phyloP scores from a whole-genome alignment of 1,140 invertebrate species.

The Zophobas atratus region DNA sequence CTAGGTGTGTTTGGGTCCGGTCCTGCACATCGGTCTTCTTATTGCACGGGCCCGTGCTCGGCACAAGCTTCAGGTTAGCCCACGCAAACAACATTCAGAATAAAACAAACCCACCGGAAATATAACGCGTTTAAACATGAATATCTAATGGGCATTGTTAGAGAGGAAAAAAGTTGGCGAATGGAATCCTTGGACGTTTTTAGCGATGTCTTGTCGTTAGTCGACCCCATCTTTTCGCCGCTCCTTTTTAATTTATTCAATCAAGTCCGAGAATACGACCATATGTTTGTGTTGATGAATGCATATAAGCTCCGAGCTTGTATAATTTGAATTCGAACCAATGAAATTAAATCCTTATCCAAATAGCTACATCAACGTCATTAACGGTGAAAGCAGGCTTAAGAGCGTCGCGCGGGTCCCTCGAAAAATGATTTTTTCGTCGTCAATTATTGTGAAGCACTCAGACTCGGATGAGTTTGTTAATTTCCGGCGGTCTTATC shows the following conservation, averaged over 20 bases:
- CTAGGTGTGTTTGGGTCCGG: constrained; percentile 25
- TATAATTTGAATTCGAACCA: constrained; percentile 50
- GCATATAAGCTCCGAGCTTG: constrained; percentile 47
- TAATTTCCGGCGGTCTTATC: constrained; percentile 9
- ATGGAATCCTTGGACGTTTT: constrained; percentile 34
- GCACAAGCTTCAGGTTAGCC: constrained; percentile 55
- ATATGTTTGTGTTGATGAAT: constrained; percentile 51
- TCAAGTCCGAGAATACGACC: constrained; percentile 47
- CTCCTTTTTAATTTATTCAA: constrained; percentile 46
- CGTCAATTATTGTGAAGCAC: constrained; percentile 9
- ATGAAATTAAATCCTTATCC: constrained; percentile 53
- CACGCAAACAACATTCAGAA: constrained; percentile 53
- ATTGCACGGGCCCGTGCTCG: constrained; percentile 53
- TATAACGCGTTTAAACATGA: constrained; percentile 48
- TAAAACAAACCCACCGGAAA: constrained; percentile 56
- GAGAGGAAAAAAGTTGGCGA: constrained; percentile 18
- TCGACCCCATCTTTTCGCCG: constrained; percentile 32
- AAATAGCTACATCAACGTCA: constrained; percentile 53
- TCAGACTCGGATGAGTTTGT: background rate
- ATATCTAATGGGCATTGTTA: constrained; percentile 47
- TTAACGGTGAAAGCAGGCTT: constrained; percentile 56
- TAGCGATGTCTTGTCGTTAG: constrained; percentile 25
- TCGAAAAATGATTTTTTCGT: constrained; percentile 7
- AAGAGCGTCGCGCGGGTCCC: background rate
- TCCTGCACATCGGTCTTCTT: constrained; percentile 37